Evolutionary conservation across 2,888 invertebrate species (phyloP).

Genomic region (Drosophila meridionalis): DNA sequence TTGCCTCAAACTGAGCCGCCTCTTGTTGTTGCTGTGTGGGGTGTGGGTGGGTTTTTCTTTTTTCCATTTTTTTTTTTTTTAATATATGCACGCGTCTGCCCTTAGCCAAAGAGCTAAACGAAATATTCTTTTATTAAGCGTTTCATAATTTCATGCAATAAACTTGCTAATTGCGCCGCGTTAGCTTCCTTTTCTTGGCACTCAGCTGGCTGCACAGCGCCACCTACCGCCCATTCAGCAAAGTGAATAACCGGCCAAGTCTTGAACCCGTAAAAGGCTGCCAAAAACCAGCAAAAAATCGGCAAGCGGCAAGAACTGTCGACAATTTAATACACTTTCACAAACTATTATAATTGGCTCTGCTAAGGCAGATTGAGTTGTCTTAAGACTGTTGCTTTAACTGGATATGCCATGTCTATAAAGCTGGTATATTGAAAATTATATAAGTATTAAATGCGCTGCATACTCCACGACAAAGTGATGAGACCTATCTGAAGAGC

Average conservation of each 20-base stretch:
- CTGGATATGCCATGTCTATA: no score
- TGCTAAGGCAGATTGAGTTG: no score
- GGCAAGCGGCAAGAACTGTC: neutral
- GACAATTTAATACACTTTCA: conserved; percentile 15
- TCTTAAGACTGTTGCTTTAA: neutral
- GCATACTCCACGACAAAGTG: conserved; percentile 6
- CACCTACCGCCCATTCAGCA: conserved; percentile 48
- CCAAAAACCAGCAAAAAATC: conserved; percentile 58
- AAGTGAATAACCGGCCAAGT: conserved; percentile 56
- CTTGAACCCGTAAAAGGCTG: conserved; percentile 63
- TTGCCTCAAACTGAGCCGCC: conserved; percentile 35
- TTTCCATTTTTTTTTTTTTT: conserved; percentile 23
- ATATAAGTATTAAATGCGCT: neutral
- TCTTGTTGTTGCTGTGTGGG: neutral
- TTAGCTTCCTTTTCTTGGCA: conserved; percentile 70
- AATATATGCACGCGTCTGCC: conserved; percentile 39
- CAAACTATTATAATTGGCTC: neutral
- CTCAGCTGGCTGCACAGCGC: conserved; percentile 51
- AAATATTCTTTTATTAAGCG: conserved; percentile 55
- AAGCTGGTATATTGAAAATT: neutral
- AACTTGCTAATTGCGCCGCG: conserved; percentile 78
- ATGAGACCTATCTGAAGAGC: neutral
- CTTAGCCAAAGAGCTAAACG: neutral
- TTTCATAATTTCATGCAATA: conserved; percentile 81
- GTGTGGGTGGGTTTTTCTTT: conserved; percentile 18